Percentiles rank a stretch among this genome's conserved stretches.
phyloP scores from a whole-genome alignment of 2,797 vertebrate genomes.

The Acipenser ruthenus region DNA sequence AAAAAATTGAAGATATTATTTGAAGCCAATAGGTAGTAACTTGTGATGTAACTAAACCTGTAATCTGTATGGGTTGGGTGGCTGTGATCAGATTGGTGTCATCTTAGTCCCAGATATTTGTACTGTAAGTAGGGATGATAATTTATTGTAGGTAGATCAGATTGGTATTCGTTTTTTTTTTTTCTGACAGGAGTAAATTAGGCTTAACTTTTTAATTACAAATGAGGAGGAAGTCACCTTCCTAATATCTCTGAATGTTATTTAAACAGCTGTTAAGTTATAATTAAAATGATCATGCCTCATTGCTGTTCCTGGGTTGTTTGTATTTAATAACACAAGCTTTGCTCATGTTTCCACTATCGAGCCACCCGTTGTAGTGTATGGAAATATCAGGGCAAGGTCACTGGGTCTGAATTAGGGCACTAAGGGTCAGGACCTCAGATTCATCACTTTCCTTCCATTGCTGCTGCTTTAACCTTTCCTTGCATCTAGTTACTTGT shows the following conservation, averaged over 20 bases:
- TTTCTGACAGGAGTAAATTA: slow-evolving; percentile 61
- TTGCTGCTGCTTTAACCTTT: slow-evolving; percentile 12
- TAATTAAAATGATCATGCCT: slow-evolving; percentile 69
- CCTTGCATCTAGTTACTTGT: too few relatives aligned
- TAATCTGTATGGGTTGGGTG: too few relatives aligned
- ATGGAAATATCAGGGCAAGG: not conserved
- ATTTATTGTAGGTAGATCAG: slow-evolving; percentile 40
- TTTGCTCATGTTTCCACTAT: slow-evolving; percentile 54
- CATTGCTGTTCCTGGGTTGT: slow-evolving; percentile 61
- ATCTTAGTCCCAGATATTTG: too few relatives aligned
- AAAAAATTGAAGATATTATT: too few relatives aligned
- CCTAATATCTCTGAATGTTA: slow-evolving; percentile 59
- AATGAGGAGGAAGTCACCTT: slow-evolving; percentile 56
- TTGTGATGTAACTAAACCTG: too few relatives aligned
- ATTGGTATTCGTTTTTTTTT: slow-evolving; percentile 44
- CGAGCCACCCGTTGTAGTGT: slow-evolving; percentile 10
- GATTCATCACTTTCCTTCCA: too few relatives aligned
- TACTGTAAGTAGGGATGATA: too few relatives aligned
- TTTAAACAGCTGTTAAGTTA: slow-evolving; percentile 66
- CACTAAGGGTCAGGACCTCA: too few relatives aligned
- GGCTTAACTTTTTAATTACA: slow-evolving; percentile 69
- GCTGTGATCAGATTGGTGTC: too few relatives aligned
- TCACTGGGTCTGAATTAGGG: not conserved
- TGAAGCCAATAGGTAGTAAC: too few relatives aligned
- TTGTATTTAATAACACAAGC: slow-evolving; percentile 62